These are phyloP conservation scores for Gerris lacustris DNA, from an alignment of 2,888 invertebrate genomes.

Conservation along the genomic window DNA sequence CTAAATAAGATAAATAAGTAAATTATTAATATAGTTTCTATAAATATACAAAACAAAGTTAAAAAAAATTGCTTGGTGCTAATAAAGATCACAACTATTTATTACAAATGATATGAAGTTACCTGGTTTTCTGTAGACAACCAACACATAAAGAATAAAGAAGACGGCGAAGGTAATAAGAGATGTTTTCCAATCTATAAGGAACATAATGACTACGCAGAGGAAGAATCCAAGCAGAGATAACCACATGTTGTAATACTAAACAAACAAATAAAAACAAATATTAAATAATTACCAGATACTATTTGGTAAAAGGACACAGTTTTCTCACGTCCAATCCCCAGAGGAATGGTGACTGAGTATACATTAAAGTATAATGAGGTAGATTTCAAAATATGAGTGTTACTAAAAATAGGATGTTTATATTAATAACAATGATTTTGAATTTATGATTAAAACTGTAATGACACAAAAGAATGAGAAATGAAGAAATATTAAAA, in stretches of 20 bases:
- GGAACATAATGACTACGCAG: constrained; percentile 87
- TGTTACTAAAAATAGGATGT: too few relatives aligned
- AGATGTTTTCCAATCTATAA: constrained; percentile 89
- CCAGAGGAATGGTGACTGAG: too few relatives aligned
- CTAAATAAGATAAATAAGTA: constrained; percentile 38
- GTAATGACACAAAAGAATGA: too few relatives aligned
- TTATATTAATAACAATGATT: too few relatives aligned
- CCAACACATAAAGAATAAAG: constrained; percentile 76
- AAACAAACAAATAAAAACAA: constrained; percentile 23
- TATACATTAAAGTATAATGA: too few relatives aligned
- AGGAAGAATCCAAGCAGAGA: constrained; percentile 71
- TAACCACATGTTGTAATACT: constrained; percentile 94
- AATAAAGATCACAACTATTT: neutral
- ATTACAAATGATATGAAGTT: constrained; percentile 23
- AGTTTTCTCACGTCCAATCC: too few relatives aligned
- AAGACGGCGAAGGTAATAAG: constrained; percentile 71
- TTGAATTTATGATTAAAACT: too few relatives aligned
- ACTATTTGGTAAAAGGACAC: neutral
- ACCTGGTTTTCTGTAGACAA: constrained; percentile 91
- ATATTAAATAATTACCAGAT: neutral
- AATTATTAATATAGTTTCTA: neutral
- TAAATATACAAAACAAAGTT: too few relatives aligned
- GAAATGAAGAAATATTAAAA: too few relatives aligned
- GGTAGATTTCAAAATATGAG: too few relatives aligned
- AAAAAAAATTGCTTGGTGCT: too few relatives aligned